phyloP scores from a whole-genome alignment of 2,888 invertebrate species.

The Caenorhabditis imperialis region DNA sequence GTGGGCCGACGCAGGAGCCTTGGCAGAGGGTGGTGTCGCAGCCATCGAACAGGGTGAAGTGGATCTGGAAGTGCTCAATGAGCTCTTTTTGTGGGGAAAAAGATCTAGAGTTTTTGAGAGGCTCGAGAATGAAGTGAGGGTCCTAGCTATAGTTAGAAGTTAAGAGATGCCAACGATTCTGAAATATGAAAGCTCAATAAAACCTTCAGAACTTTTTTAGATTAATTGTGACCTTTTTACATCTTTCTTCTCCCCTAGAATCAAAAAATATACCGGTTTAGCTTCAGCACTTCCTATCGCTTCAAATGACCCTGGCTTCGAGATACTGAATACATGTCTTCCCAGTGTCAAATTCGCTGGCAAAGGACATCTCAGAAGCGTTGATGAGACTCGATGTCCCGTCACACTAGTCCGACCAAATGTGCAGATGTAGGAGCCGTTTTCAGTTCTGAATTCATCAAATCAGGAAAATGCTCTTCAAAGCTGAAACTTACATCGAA shows the following conservation, averaged over 20 bases:
- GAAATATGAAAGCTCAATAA: too few species aligned
- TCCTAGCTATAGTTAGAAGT: too few species aligned
- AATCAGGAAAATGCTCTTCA: neutral
- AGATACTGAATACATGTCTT: constrained; percentile 59
- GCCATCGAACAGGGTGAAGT: constrained; percentile 68
- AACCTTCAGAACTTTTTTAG: too few species aligned
- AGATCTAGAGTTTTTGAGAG: too few species aligned
- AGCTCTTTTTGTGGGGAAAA: too few species aligned
- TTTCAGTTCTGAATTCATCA: constrained; percentile 41
- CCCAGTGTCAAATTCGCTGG: constrained; percentile 60
- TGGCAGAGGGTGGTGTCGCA: constrained; percentile 65
- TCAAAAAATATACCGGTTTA: constrained; percentile 16
- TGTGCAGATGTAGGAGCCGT: constrained; percentile 56
- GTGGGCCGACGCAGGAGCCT: constrained; percentile 69
- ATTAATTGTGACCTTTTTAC: too few species aligned
- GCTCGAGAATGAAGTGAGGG: too few species aligned
- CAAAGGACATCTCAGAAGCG: constrained; percentile 55
- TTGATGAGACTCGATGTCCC: constrained; percentile 53
- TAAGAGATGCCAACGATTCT: too few species aligned
- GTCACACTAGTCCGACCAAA: constrained; percentile 53
- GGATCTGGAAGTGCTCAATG: constrained; percentile 65
- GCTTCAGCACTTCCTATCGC: constrained; percentile 21
- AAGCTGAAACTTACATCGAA: constrained; percentile 14
- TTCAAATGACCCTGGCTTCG: constrained; percentile 20
- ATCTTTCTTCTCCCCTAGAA: too few species aligned